These are phyloP conservation scores for Corbicula japonica DNA, from an alignment of 2,888 invertebrate genomes.

Conservation along the genomic window DNA sequence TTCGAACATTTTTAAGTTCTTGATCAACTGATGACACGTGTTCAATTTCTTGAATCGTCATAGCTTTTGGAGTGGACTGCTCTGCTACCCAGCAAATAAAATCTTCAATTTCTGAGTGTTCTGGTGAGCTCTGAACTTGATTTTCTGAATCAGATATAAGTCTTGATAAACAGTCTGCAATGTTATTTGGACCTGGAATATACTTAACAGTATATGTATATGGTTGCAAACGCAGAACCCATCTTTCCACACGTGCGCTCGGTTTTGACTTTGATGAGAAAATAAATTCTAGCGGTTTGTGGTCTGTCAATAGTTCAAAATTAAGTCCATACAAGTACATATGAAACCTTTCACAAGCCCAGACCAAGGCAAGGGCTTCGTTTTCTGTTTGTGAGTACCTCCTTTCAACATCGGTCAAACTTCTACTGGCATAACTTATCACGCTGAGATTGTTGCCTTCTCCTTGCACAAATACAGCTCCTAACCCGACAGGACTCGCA, in stretches of 20 bases:
- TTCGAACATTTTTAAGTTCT: conserved; percentile 11
- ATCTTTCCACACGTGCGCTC: conserved; percentile 74
- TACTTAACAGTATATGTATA: conserved; percentile 56
- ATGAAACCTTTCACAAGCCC: conserved; percentile 76
- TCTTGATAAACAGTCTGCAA: conserved; percentile 56
- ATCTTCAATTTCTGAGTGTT: conserved; percentile 11
- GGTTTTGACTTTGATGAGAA: conserved; percentile 70
- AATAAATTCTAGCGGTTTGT: conserved; percentile 74
- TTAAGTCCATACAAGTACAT: conserved; percentile 69
- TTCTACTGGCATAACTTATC: not conserved
- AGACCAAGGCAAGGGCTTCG: conserved; percentile 63
- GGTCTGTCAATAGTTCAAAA: conserved; percentile 72
- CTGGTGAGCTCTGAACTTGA: not conserved
- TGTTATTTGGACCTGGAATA: conserved; percentile 50
- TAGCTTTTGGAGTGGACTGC: conserved; percentile 33
- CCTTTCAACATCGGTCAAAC: too few species aligned
- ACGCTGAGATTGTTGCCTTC: not conserved
- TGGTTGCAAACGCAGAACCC: conserved; percentile 68
- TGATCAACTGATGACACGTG: not conserved
- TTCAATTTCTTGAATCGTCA: conserved; percentile 22
- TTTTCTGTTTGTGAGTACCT: conserved; percentile 68
- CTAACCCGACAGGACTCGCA: conserved; percentile 2
- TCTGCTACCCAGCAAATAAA: conserved; percentile 28
- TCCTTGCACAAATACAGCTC: not conserved
- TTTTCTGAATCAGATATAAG: conserved; percentile 19